These are phyloP conservation scores for Pammene fasciana DNA, from an alignment of 2,888 invertebrate genomes.

Conservation along the genomic window DNA sequence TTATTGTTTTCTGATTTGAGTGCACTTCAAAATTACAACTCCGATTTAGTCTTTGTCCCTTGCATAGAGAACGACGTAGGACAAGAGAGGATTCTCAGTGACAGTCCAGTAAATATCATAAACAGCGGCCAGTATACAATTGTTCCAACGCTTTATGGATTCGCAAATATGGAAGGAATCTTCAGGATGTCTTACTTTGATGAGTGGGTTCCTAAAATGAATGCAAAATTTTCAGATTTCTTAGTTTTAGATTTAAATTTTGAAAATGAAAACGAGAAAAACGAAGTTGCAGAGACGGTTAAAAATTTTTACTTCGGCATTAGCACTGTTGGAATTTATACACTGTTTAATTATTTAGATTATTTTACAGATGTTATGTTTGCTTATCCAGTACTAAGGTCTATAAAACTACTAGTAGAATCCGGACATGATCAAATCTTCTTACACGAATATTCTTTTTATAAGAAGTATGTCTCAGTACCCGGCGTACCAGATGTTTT, in stretches of 20 bases:
- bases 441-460: constrained; percentile 13
- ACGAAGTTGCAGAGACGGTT: background rate
- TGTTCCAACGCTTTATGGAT: constrained; percentile 11
- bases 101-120: constrained; percentile 56
- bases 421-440: constrained; percentile 4
- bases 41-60: constrained; percentile 2
- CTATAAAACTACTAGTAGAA: constrained; percentile 6
- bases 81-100: constrained; percentile 53
- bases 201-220: background rate
- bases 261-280: background rate
- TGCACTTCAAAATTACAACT: background rate
- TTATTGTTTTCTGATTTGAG: constrained; percentile 14
- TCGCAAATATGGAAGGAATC: constrained; percentile 22
- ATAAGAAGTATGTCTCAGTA: constrained; percentile 3
- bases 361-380: constrained; percentile 13
- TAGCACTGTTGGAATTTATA: constrained; percentile 7
- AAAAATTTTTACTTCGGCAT: constrained; percentile 17
- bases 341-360: constrained; percentile 13
- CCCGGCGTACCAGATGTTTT: constrained; percentile 10
- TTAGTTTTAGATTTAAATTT: constrained; percentile 3
- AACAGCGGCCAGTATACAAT: constrained; percentile 51
- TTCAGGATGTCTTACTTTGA: background rate
- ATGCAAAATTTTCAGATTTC: constrained; percentile 16
- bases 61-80: constrained; percentile 23
- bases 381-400: constrained; percentile 7